Evolutionary conservation across 2,797 vertebrate species (phyloP).

Genomic region (Gallinago solitaria): DNA sequence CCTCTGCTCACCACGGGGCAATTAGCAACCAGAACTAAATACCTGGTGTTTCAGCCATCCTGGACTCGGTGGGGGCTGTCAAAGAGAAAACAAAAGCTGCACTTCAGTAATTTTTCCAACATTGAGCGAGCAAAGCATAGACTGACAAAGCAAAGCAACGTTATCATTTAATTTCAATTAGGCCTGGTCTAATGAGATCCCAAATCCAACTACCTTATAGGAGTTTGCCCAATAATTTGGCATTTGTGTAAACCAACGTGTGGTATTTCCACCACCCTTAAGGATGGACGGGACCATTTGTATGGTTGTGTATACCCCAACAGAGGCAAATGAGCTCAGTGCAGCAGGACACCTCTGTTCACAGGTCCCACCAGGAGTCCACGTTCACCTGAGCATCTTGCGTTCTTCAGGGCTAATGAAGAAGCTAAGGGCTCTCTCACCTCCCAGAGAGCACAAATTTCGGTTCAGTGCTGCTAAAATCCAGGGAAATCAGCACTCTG

Average conservation of each 20-base stretch:
- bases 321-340: neutral
- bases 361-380: neutral
- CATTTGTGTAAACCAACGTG: neutral
- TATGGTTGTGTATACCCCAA: neutral
- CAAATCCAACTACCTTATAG: neutral
- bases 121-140: neutral
- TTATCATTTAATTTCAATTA: neutral
- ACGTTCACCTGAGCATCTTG: neutral
- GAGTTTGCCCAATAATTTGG: neutral
- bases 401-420: neutral
- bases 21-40: neutral
- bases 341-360: neutral
- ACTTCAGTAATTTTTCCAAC: neutral
- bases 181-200: neutral
- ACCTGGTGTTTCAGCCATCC: neutral
- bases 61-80: rapidly evolving
- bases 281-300: no score
- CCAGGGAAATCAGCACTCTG: neutral
- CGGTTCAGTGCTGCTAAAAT: rapidly evolving
- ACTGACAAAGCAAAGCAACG: neutral
- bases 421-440: neutral
- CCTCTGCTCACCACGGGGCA: neutral
- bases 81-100: neutral
- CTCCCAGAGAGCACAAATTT: neutral
- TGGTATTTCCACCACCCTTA: rapidly evolving